Base-by-base conservation (phyloP, 1,140 invertebrate species). In the Zaprionus tsacasi region DNA sequence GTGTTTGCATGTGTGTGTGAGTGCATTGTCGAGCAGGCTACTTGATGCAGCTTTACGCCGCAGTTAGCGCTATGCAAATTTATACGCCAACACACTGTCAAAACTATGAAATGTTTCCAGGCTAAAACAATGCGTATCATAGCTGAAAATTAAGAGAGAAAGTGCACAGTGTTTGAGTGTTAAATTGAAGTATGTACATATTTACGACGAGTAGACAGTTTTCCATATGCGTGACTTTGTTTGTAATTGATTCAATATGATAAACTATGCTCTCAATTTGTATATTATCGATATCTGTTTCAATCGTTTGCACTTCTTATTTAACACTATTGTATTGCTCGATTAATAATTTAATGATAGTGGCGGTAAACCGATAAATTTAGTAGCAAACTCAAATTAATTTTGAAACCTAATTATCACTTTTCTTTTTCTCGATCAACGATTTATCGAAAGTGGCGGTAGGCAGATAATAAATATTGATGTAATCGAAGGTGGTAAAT, bases 1-100 rank as follows among this genome's bases (percentile, higher is more conserved):
- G 45, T 48, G 43, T 10, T 1, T 48, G 6, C 7, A 0, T 11
- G 45, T 48, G 45, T 25, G 45, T 12, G 45, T 10, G 15, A 17
- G 17, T 52, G 15, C 5, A 1, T 6, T 43, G 57, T 70, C 70
- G 43, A 35, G 38, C 38, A 21, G 64, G 6, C 11, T 10, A 25
- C 38, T 27, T 66, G 27, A 50, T 63, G 15, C 17, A 33, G 3
- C 45, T 21, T 48, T 48, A 48, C 15, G 10, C 45, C 6, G 10
- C 17, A 17, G 45, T 48, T 48, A 11, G 17, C 45, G 45, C 45
- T 25, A 25, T 50, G 45, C 45, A 50, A 50, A 50, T 25, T 25
- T 25, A 50, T 25, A 21, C 11, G 1, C 45, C 17, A 25, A 12
- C 45, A 12, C 45, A 25, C 45, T 50, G 40, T 45, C 45, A 50